Evolutionary conservation across 2,113 vertebrate genomes (phyloP).

Genomic region (Oenanthe melanoleuca): DNA sequence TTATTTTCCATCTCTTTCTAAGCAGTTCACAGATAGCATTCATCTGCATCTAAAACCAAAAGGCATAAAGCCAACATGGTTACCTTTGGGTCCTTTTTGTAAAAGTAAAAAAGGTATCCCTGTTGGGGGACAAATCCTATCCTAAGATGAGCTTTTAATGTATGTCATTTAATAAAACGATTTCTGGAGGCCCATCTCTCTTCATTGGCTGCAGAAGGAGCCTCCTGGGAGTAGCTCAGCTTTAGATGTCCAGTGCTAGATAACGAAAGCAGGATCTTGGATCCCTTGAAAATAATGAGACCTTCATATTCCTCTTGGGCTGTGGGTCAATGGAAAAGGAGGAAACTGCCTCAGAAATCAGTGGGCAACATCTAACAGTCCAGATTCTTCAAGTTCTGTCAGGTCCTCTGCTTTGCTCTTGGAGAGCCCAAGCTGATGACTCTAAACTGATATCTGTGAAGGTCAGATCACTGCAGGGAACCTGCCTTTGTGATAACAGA

Average conservation of each 20-base stretch:
- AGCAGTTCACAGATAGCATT: neutral
- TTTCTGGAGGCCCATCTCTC: neutral
- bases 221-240: neutral
- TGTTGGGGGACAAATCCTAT: neutral
- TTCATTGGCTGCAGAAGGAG: neutral
- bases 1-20: neutral
- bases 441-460: neutral
- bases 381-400: neutral
- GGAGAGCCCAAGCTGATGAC: neutral
- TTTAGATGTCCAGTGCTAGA: neutral
- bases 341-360: neutral
- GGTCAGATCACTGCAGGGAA: neutral
- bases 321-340: neutral
- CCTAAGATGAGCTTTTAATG: neutral
- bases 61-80: neutral
- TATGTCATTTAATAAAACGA: fast-evolving
- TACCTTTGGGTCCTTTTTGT: neutral
- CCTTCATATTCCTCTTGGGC: neutral
- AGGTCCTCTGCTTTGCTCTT: neutral
- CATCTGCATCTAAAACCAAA: neutral
- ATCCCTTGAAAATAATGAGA: neutral
- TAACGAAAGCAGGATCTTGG: neutral
- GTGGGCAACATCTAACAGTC: neutral
- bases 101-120: neutral
- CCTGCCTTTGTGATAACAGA: neutral